Evolutionary conservation across 2,797 vertebrate species (phyloP), one percentile per base, ranked within the genome.

Genomic region (Sebastolobus altivelis): DNA sequence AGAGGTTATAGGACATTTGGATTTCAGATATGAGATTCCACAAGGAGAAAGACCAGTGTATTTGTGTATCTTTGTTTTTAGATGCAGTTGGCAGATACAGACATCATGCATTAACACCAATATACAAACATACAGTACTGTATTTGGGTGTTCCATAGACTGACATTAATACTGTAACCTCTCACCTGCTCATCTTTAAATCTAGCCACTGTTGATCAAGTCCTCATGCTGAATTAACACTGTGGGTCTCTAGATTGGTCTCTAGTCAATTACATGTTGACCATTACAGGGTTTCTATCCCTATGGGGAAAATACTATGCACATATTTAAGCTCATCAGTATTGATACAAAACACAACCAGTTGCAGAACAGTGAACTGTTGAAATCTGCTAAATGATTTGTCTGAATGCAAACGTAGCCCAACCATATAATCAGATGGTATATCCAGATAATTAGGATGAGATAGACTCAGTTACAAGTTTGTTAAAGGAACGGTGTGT

Each of bases 1-100:
- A 92, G 92, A 93, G 94, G 92, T 93, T 93, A 93, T 85, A 90
- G 92, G 91, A 93, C 91, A 92, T 91, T 93, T 89, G 87, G 84
- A 89, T 91, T 91, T 91, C 88, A 95, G 90, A 95, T 93, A 91
- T 89, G 80, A 89, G 76, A 87, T 85, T 91, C 77, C 54, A 65
- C 72, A 27, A 69, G 79, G 84, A 89, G 75, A 78, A 88, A 67
- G 70, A 65, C 43, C 76, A 80, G 72, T 33, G 31, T 22, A 25
- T 83, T 75, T 82, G 52, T 73, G 56, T 61, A 29, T 80, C 65
- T 79, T 71, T 77, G 69, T 84, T 80, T 85, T 72, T 65, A 76
- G 61, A 82, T 86, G 59, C 35, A 62, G 79, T 80, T 54, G 71
- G 65, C 67, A 70, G 52, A 69, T 37, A 27, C 13, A 60, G 27